Evolutionary conservation across 1,140 invertebrate genomes (phyloP).

Genomic region (Steinernema khuongi): DNA sequence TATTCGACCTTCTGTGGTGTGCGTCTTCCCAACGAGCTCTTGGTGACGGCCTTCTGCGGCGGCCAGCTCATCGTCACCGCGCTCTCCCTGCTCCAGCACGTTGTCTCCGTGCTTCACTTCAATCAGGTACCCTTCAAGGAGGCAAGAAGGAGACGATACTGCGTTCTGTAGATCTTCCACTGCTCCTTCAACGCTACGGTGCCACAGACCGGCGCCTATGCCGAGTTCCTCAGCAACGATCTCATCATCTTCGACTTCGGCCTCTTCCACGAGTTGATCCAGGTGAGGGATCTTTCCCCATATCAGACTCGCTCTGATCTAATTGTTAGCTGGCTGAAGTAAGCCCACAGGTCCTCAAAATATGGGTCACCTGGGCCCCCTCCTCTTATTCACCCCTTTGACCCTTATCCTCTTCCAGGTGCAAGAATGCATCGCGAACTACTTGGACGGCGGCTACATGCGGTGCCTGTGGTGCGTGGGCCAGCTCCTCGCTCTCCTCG

Average conservation of each 20-base stretch:
- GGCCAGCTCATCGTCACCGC: conserved; percentile 1
- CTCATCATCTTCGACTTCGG: conserved; percentile 46
- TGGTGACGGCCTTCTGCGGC: conserved; percentile 3
- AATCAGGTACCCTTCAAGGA: background rate
- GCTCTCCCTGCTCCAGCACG: conserved; percentile 1
- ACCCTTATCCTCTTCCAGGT: conserved; percentile 32
- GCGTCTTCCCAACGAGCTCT: background rate
- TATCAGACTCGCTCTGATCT: no score
- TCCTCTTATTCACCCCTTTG: no score
- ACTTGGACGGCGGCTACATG: conserved; percentile 44
- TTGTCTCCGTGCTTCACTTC: conserved; percentile 6
- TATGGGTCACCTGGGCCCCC: no score
- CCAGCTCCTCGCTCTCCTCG: conserved; percentile 33
- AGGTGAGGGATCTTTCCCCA: conserved; percentile 26
- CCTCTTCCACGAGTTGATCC: conserved; percentile 42
- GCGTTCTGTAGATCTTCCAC: conserved; percentile 34
- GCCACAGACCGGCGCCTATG: conserved; percentile 13
- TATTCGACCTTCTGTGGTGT: background rate
- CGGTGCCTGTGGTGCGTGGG: conserved; percentile 41
- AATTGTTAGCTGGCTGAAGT: no score
- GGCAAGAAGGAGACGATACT: no score
- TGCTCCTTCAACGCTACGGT: conserved; percentile 40
- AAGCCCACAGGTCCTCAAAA: no score
- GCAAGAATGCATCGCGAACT: conserved; percentile 46
- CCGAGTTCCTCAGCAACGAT: conserved; percentile 33